A percentile compares a stretch with the other conserved stretches of the same genome.
Evolutionary conservation across 2,888 invertebrate genomes (phyloP).

Genomic region (Abrostola triplasia): DNA sequence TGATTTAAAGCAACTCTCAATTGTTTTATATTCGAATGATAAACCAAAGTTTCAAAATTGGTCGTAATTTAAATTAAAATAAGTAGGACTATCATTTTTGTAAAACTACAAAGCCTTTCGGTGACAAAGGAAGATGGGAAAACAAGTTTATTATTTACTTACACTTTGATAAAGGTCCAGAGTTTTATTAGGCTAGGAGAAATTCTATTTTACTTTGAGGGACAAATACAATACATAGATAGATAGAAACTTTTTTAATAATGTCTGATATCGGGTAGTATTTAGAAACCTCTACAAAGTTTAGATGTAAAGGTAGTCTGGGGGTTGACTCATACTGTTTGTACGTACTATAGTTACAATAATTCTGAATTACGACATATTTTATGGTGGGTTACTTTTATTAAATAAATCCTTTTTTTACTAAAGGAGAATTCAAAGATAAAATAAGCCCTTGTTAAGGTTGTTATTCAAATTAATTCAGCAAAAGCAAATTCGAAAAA

Average conservation of each 20-base stretch:
- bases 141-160: constrained; percentile 36
- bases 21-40: too few relatives aligned
- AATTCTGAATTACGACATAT: constrained; percentile 34
- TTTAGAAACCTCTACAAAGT: constrained; percentile 24
- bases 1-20: neutral
- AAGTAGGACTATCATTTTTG: too few relatives aligned
- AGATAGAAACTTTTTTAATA: constrained; percentile 26
- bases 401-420: too few relatives aligned
- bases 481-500: too few relatives aligned
- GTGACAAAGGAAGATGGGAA: neutral
- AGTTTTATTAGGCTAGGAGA: constrained; percentile 36
- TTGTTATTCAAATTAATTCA: too few relatives aligned
- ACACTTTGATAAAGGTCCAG: constrained; percentile 23
- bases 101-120: too few relatives aligned
- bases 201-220: constrained; percentile 27
- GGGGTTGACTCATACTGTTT: too few relatives aligned
- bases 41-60: too few relatives aligned
- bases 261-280: constrained; percentile 24
- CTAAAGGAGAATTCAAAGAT: neutral
- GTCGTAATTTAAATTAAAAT: too few relatives aligned
- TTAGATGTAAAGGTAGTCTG: constrained; percentile 29
- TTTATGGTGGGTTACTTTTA: neutral
- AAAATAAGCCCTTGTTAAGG: neutral
- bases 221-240: constrained; percentile 36
- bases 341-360: constrained; percentile 20